These are phyloP conservation scores for Hanleya hanleyi DNA, from an alignment of 2,888 invertebrate species.

Conservation along the genomic window DNA sequence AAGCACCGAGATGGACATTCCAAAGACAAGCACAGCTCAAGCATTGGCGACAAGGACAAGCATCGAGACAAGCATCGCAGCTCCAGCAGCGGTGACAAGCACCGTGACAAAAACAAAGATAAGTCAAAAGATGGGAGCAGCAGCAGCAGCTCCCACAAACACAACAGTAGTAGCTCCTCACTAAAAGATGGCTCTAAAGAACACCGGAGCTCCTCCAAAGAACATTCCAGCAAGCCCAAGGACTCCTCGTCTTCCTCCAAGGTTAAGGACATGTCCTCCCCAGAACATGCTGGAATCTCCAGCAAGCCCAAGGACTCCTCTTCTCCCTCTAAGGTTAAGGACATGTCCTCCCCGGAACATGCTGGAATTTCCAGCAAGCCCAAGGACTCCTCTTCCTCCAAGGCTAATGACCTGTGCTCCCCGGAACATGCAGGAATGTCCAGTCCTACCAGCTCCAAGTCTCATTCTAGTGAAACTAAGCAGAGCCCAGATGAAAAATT, in stretches of 20 bases:
- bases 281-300: neutral
- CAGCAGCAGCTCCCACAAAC: slow-evolving; percentile 15
- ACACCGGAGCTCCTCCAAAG: too few relatives aligned
- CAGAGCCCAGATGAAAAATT: neutral
- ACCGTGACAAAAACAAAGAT: neutral
- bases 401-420: too few relatives aligned
- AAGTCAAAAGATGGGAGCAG: slow-evolving; percentile 20
- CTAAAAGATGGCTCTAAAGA: too few relatives aligned
- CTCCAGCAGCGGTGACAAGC: neutral
- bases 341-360: neutral
- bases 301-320: neutral
- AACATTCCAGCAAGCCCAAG: neutral
- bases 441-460: neutral
- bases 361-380: neutral
- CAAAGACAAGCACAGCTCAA: slow-evolving; percentile 20
- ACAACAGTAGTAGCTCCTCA: too few relatives aligned
- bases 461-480: neutral
- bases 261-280: neutral
- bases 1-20: slow-evolving; percentile 18
- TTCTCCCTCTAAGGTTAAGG: neutral
- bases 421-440: neutral
- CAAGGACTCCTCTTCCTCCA: too few relatives aligned
- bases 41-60: slow-evolving; percentile 27
- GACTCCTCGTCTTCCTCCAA: neutral
- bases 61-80: slow-evolving; percentile 13